phyloP scores from a whole-genome alignment of 2,113 vertebrate genomes.

The Callipepla californica region DNA sequence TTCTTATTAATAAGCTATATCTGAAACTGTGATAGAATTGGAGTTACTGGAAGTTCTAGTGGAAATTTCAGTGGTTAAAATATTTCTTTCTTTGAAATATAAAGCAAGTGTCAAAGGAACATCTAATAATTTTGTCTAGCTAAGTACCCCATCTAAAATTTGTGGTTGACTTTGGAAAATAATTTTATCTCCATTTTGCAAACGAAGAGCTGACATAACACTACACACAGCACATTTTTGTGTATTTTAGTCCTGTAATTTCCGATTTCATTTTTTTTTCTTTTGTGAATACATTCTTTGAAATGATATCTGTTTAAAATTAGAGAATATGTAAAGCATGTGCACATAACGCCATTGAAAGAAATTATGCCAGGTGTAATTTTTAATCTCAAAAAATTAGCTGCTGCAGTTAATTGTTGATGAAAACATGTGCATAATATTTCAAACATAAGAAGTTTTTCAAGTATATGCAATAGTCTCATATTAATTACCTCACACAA shows the following conservation, averaged over 20 bases:
- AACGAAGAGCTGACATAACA: not conserved
- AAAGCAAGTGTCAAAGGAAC: not conserved
- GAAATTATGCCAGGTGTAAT: not conserved
- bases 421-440: not conserved
- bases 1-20: not conserved
- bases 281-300: too few relatives aligned
- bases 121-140: not conserved
- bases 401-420: not conserved
- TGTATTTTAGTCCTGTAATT: not conserved
- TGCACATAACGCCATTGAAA: not conserved
- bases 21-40: not conserved
- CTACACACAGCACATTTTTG: not conserved
- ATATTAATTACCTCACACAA: slow-evolving; percentile 1
- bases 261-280: not conserved
- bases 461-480: not conserved
- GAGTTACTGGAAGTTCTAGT: not conserved
- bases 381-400: not conserved
- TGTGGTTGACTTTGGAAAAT: not conserved
- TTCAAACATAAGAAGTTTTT: slow-evolving; percentile 34
- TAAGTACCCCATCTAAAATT: not conserved
- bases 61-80: not conserved
- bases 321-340: not conserved
- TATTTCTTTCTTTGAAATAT: not conserved
- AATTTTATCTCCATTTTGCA: not conserved
- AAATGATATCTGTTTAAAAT: too few relatives aligned